These are phyloP conservation scores for Paradoxurus hermaphroditus DNA, from an alignment of 2,113 vertebrate species.

Conservation along the genomic window DNA sequence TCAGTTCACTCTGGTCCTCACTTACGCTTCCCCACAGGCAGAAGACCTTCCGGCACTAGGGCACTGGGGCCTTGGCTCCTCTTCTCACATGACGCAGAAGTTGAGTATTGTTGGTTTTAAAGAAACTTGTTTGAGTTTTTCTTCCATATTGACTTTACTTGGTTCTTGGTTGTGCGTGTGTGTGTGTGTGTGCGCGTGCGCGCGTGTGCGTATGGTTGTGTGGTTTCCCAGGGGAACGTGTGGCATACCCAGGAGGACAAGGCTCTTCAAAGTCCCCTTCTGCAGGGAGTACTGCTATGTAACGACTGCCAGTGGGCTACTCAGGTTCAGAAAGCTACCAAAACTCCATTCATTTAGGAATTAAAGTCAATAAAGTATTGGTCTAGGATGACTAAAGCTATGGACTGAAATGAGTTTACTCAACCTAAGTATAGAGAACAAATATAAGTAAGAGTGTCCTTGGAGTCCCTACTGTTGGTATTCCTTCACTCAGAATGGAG, in stretches of 20 bases:
- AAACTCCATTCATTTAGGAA: background rate
- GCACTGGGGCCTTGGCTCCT: background rate
- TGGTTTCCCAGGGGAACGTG: background rate
- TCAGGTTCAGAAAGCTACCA: background rate
- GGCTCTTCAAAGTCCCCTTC: background rate
- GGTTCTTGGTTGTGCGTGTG: background rate
- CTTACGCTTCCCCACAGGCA: background rate
- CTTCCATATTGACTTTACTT: background rate
- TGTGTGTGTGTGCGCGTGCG: background rate
- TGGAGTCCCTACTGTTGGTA: background rate
- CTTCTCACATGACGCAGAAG: background rate
- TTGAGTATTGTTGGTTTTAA: background rate
- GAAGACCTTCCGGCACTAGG: background rate
- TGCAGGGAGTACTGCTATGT: background rate
- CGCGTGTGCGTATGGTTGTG: background rate
- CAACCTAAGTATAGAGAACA: background rate
- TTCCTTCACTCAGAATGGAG: background rate
- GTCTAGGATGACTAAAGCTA: background rate
- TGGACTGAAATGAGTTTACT: background rate
- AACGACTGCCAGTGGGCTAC: background rate
- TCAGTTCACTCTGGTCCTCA: background rate
- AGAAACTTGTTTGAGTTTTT: background rate
- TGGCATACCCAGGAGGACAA: background rate
- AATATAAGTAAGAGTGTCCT: background rate
- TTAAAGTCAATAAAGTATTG: background rate